Evolutionary conservation across 2,113 vertebrate species (phyloP).

Genomic region (Macrotis lagotis): DNA sequence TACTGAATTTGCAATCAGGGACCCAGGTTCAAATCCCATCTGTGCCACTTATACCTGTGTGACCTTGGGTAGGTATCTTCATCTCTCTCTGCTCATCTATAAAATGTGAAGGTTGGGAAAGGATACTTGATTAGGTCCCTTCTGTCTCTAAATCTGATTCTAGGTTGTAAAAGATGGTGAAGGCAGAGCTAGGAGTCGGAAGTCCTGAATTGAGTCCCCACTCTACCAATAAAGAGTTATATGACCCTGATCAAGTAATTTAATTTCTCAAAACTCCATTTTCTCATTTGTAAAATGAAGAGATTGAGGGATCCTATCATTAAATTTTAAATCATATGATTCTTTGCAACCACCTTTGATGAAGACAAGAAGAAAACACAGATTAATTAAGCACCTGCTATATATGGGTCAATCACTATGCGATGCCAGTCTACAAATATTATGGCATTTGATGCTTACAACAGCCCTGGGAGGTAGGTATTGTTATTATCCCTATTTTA

Average conservation of each 20-base stretch:
- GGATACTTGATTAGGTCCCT: background rate
- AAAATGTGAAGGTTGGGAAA: background rate
- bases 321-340: background rate
- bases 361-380: background rate
- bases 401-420: background rate
- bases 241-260: background rate
- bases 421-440: background rate
- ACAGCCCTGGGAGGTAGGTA: background rate
- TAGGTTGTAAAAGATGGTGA: background rate
- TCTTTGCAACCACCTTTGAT: background rate
- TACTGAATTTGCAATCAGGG: background rate
- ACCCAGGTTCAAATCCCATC: background rate
- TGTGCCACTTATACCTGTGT: background rate
- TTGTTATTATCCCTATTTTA: background rate
- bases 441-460: background rate
- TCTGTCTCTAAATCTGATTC: background rate
- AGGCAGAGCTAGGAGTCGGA: background rate
- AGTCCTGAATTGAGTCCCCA: background rate
- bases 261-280: background rate
- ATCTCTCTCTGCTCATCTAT: background rate
- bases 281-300: background rate
- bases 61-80: background rate
- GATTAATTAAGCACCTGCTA: background rate
- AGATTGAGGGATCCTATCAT: background rate
- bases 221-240: background rate